These are phyloP conservation scores for Alouatta palliata DNA, from an alignment of 2,113 vertebrate species.

Conservation along the genomic window DNA sequence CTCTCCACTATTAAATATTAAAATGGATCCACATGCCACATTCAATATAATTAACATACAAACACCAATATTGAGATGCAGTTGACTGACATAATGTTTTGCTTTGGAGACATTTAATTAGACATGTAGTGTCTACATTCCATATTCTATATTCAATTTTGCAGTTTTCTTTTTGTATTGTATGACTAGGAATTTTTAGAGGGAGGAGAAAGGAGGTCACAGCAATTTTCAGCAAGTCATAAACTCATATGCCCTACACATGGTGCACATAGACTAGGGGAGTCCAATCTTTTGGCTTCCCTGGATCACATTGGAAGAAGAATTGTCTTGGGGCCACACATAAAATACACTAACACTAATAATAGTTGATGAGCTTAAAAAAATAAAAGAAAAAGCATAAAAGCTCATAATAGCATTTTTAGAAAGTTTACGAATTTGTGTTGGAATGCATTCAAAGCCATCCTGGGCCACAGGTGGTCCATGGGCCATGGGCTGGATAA, in stretches of 20 bases:
- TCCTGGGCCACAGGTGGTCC: too few relatives aligned
- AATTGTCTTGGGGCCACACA: too few relatives aligned
- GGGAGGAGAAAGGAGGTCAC: background rate
- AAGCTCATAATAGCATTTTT: too few relatives aligned
- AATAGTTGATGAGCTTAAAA: too few relatives aligned
- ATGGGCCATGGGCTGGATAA: too few relatives aligned
- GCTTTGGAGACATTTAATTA: conserved; percentile 1
- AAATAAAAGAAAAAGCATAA: too few relatives aligned
- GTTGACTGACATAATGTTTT: background rate
- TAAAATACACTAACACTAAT: too few relatives aligned
- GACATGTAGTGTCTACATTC: background rate
- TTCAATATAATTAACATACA: conserved; percentile 4
- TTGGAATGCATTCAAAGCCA: too few relatives aligned
- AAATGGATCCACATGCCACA: background rate
- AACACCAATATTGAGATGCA: background rate
- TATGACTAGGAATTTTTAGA: background rate
- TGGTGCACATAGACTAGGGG: background rate
- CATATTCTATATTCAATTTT: background rate
- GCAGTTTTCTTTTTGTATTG: background rate
- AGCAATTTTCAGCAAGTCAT: background rate
- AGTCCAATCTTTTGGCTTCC: too few relatives aligned
- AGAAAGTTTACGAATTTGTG: too few relatives aligned
- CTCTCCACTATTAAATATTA: background rate
- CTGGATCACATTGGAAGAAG: too few relatives aligned
- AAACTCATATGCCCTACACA: background rate